phyloP scores from a whole-genome alignment of 2,797 vertebrate species.

The Danionella dracula region DNA sequence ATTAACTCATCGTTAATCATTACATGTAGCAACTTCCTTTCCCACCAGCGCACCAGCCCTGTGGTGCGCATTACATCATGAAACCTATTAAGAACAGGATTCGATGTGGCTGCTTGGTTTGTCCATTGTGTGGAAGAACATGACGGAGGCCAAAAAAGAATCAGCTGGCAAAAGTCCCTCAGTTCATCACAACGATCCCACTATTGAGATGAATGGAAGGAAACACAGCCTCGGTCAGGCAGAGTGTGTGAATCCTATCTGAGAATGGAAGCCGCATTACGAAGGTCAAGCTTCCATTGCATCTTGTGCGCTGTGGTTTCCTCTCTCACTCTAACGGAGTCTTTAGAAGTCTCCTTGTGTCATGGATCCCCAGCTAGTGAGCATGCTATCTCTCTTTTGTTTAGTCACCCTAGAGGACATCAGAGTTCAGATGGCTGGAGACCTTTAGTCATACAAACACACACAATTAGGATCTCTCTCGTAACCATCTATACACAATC shows the following conservation, averaged over 20 bases:
- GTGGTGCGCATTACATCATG: conserved; percentile 2
- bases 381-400: neutral
- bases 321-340: neutral
- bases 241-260: neutral
- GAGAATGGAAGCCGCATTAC: conserved; percentile 12
- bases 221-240: conserved; percentile 14
- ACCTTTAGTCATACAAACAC: conserved; percentile 13
- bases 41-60: neutral
- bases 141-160: neutral
- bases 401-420: conserved; percentile 8
- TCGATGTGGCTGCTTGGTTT: neutral
- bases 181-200: neutral
- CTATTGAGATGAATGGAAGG: conserved; percentile 31
- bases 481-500: neutral
- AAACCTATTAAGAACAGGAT: conserved; percentile 9
- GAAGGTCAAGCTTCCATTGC: conserved; percentile 26
- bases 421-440: conserved; percentile 3
- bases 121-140: conserved; percentile 14
- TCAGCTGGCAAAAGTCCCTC: neutral
- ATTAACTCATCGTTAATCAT: conserved; percentile 16
- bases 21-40: conserved; percentile 5
- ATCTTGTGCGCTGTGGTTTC: conserved; percentile 1
- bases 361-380: conserved; percentile 1
- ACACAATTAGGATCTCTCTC: conserved; percentile 7
- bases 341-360: neutral